Evolutionary conservation across 2,797 vertebrate genomes (phyloP).

Genomic region (Thaleichthys pacificus): DNA sequence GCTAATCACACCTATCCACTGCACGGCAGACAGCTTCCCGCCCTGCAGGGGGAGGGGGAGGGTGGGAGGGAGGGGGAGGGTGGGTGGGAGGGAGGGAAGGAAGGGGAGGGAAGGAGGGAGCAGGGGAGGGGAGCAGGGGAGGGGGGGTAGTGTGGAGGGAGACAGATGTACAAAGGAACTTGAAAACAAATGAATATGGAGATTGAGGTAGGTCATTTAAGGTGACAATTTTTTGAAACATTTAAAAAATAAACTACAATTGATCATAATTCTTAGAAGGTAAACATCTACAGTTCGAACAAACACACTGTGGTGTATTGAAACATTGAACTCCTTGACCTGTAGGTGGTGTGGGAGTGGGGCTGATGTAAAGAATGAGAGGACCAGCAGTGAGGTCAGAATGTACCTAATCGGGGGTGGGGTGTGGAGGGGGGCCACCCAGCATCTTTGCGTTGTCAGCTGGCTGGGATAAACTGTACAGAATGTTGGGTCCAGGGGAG

Average conservation of each 20-base stretch:
- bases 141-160: background rate
- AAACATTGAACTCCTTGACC: background rate
- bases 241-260: too few species aligned
- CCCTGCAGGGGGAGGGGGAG: background rate
- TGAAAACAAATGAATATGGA: constrained; percentile 4
- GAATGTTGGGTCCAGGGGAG: constrained; percentile 10
- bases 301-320: too few species aligned
- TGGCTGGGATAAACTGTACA: constrained; percentile 33
- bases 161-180: background rate
- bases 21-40: constrained; percentile 30
- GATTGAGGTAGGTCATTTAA: background rate
- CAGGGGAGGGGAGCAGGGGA: constrained; percentile 19
- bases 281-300: too few species aligned
- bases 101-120: background rate
- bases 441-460: constrained; percentile 25
- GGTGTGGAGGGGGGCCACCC: constrained; percentile 3
- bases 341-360: background rate
- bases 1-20: constrained; percentile 65
- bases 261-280: too few species aligned
- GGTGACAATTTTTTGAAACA: background rate
- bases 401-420: background rate
- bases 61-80: background rate
- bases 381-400: too few species aligned
- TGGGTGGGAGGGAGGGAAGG: background rate
- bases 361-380: too few species aligned